Conservation (phyloP, 2,113 vertebrate genomes). For the Platysteira castanea region DNA sequence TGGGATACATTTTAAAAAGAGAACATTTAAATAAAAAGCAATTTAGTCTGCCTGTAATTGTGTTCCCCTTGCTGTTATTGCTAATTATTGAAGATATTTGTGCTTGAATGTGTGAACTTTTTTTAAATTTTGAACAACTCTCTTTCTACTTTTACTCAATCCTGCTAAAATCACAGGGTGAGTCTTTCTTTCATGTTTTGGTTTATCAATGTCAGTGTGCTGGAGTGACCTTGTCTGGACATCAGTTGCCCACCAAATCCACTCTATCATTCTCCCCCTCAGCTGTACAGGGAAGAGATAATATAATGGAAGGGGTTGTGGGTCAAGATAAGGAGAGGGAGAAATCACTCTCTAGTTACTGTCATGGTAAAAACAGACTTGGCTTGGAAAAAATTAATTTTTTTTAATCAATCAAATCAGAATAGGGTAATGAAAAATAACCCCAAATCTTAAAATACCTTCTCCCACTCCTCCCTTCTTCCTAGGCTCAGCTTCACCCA, state of each 20-base stretch:
- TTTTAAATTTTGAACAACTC: slow-evolving; percentile 18
- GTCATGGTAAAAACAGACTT: not conserved
- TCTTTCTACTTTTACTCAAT: slow-evolving; percentile 41
- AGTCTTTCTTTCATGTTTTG: not conserved
- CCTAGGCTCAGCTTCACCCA: not conserved
- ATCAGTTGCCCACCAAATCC: not conserved
- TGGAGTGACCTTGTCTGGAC: not conserved
- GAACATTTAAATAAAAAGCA: slow-evolving; percentile 80
- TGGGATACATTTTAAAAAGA: slow-evolving; percentile 71
- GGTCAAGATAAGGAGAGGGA: not conserved
- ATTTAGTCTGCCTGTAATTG: slow-evolving; percentile 76
- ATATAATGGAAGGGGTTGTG: not conserved
- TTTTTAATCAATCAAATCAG: not conserved
- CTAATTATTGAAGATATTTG: slow-evolving; percentile 78
- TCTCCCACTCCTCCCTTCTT: not conserved
- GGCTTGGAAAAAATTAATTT: not conserved
- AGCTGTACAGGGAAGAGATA: not conserved
- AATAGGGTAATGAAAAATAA: not conserved
- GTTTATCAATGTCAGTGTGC: not conserved
- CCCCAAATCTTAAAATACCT: not conserved
- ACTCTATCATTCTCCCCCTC: not conserved
- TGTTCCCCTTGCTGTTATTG: slow-evolving; percentile 74
- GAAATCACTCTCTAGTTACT: not conserved
- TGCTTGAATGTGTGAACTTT: slow-evolving; percentile 57
- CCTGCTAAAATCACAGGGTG: slow-evolving; percentile 30